Evolutionary conservation across 2,113 vertebrate species (phyloP).

Genomic region (human (Homo sapiens)): DNA sequence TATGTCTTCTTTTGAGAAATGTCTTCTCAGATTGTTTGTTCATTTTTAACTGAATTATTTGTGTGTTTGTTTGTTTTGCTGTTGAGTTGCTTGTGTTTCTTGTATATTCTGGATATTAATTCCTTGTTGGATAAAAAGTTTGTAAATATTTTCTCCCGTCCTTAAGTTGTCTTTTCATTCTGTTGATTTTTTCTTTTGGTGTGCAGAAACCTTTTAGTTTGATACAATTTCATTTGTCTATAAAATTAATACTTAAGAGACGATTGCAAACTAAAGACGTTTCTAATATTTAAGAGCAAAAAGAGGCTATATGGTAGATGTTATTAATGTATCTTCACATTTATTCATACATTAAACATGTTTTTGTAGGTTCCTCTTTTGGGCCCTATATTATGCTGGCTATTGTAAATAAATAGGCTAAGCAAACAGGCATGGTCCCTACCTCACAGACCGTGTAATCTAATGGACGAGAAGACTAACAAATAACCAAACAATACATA

Average conservation of each 20-base stretch:
- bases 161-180: not conserved
- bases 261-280: not conserved
- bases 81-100: not conserved
- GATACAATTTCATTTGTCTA: not conserved
- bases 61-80: not conserved
- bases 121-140: not conserved
- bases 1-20: not conserved
- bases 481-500: not conserved
- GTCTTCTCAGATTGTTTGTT: not conserved
- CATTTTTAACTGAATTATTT: not conserved
- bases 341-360: not conserved
- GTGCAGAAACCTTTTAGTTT: not conserved
- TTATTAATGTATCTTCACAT: not conserved
- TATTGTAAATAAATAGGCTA: not conserved
- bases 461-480: not conserved
- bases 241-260: not conserved
- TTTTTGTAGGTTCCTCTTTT: not conserved
- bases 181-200: not conserved
- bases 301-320: not conserved
- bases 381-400: rapidly evolving
- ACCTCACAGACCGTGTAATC: not conserved
- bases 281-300: not conserved
- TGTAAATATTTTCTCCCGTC: not conserved
- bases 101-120: not conserved
- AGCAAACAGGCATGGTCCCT: not conserved